Percentiles rank a stretch among this genome's conserved stretches.
Conservation (phyloP, 2,113 vertebrate genomes). For the Limanda limanda region DNA sequence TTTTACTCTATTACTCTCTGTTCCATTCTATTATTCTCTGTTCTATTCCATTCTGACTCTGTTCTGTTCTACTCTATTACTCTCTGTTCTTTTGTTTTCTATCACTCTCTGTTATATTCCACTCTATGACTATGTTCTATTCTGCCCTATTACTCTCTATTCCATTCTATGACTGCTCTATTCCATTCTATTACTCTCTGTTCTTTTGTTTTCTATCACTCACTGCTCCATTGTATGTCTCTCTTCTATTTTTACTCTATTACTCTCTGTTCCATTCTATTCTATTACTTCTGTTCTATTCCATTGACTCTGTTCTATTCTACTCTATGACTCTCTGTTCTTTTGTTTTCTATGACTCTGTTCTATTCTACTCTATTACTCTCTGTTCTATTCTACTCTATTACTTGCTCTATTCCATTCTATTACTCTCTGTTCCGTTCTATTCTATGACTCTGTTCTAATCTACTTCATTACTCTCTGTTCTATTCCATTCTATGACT, state of each 20-base stretch:
- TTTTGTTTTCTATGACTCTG: not conserved
- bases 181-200: too few relatives aligned
- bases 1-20: too few relatives aligned
- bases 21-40: too few relatives aligned
- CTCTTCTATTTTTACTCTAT: not conserved
- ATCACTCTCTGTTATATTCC: too few relatives aligned
- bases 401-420: too few relatives aligned
- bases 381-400: not conserved
- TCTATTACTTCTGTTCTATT: not conserved
- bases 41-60: not conserved
- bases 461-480: too few relatives aligned
- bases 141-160: not conserved
- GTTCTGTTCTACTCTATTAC: not conserved
- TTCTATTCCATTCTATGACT: not conserved
- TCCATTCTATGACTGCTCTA: too few relatives aligned
- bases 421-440: not conserved
- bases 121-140: too few relatives aligned
- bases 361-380: not conserved
- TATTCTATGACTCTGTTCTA: not conserved
- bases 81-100: not conserved
- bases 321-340: not conserved
- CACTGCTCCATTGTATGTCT: too few relatives aligned
- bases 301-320: not conserved
- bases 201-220: too few relatives aligned
- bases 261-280: not conserved